phyloP scores from a whole-genome alignment of 1,140 invertebrate genomes.

The Agrypnia vestita region DNA sequence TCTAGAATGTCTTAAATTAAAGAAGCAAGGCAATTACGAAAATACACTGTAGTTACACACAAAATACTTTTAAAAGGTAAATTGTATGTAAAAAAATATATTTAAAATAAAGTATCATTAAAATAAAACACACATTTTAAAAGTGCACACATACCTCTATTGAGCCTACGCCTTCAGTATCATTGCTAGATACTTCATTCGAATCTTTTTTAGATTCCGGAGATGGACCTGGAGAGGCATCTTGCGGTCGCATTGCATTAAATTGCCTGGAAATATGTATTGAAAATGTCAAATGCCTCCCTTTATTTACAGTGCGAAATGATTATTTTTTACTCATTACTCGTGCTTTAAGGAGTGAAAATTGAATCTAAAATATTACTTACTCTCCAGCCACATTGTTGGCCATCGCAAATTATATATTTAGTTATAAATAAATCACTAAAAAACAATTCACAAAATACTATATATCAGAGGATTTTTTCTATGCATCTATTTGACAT shows the following conservation, averaged over 20 bases:
- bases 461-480: constrained; percentile 9
- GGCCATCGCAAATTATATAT: constrained; percentile 13
- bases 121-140: neutral
- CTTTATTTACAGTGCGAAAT: constrained; percentile 1
- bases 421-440: constrained; percentile 1
- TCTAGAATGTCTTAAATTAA: too few species aligned
- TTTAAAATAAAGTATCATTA: too few species aligned
- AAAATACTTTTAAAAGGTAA: too few species aligned
- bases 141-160: constrained; percentile 39
- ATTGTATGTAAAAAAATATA: too few species aligned
- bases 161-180: constrained; percentile 18
- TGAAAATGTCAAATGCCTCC: neutral
- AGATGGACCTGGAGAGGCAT: constrained; percentile 20
- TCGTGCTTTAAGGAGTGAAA: neutral
- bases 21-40: too few species aligned
- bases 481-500: neutral
- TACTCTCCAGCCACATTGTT: constrained; percentile 24
- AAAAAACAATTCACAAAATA: constrained; percentile 41
- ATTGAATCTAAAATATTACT: constrained; percentile 9
- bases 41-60: too few species aligned
- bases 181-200: neutral
- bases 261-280: constrained; percentile 19
- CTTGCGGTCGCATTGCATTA: constrained; percentile 6
- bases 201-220: constrained; percentile 10
- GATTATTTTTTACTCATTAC: neutral